Conservation (phyloP, 2,888 invertebrate species). For the Melitaea athalia region DNA sequence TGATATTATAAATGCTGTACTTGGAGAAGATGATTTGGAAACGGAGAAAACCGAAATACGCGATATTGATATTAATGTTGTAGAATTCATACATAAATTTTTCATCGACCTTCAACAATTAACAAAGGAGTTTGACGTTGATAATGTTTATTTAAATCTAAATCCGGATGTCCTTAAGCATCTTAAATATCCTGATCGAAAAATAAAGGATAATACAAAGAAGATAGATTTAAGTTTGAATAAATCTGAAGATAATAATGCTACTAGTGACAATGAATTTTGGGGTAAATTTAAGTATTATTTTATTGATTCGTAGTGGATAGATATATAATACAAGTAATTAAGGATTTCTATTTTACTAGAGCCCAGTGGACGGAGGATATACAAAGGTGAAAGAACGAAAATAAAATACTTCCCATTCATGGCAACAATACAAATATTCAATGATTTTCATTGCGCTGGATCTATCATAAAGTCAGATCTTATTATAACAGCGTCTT, state of each 20-base stretch:
- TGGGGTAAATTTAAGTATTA: constrained; percentile 53
- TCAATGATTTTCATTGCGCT: constrained; percentile 62
- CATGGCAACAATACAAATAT: constrained; percentile 65
- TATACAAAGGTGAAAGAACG: constrained; percentile 53
- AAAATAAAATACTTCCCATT: constrained; percentile 65
- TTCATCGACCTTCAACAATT: constrained; percentile 48
- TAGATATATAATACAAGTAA: not conserved
- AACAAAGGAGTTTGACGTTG: constrained; percentile 46
- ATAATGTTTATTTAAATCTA: constrained; percentile 41
- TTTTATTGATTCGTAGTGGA: not conserved
- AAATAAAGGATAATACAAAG: constrained; percentile 28
- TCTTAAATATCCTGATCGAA: constrained; percentile 30
- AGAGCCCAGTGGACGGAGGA: constrained; percentile 58
- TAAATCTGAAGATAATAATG: constrained; percentile 28
- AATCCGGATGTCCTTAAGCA: constrained; percentile 45
- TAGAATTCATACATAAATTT: constrained; percentile 48
- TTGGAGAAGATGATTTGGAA: constrained; percentile 47
- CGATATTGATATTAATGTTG: constrained; percentile 41
- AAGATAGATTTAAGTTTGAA: constrained; percentile 16
- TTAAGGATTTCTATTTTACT: not conserved
- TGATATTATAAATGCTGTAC: constrained; percentile 53
- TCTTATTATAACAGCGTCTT: constrained; percentile 66
- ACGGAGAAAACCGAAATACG: constrained; percentile 36
- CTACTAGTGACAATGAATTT: constrained; percentile 49
- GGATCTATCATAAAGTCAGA: constrained; percentile 69